These are phyloP conservation scores for Acanthurus lineatus DNA, from an alignment of 2,797 vertebrate species.

Conservation along the genomic window DNA sequence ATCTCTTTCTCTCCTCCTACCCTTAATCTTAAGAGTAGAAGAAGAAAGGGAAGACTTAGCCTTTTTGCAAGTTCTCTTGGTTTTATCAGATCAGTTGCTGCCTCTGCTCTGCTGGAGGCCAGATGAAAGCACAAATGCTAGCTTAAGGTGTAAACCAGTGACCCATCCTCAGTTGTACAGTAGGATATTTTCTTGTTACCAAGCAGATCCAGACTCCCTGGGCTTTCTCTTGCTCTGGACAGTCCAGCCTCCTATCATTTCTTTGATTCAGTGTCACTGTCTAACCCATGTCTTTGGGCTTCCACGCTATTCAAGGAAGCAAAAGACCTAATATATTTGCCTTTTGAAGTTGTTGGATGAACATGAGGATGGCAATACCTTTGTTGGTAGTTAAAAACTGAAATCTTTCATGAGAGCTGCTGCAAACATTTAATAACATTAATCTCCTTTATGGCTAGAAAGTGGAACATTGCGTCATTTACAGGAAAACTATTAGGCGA, in stretches of 20 bases:
- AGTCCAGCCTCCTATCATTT: constrained; percentile 48
- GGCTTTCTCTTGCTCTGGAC: constrained; percentile 31
- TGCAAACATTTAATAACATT: background rate
- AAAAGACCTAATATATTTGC: background rate
- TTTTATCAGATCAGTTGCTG: constrained; percentile 59
- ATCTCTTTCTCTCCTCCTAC: constrained; percentile 43
- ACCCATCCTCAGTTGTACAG: constrained; percentile 39
- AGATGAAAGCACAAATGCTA: constrained; percentile 61
- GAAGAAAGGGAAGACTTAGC: constrained; percentile 42
- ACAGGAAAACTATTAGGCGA: constrained; percentile 16
- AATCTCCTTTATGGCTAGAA: background rate
- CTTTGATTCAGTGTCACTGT: constrained; percentile 69
- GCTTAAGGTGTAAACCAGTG: constrained; percentile 56
- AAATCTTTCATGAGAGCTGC: background rate
- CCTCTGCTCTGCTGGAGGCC: constrained; percentile 50
- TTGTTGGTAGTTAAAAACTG: background rate
- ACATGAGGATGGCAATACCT: background rate
- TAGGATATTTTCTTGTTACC: constrained; percentile 26
- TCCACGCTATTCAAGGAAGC: constrained; percentile 49
- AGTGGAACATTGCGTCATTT: constrained; percentile 25
- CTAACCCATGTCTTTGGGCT: constrained; percentile 69
- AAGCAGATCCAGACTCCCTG: constrained; percentile 45
- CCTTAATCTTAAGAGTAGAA: constrained; percentile 37
- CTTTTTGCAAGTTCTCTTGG: constrained; percentile 39
- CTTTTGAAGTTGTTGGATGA: background rate